Conservation (phyloP, 2,888 invertebrate species). For the Palloptera scutellata region DNA sequence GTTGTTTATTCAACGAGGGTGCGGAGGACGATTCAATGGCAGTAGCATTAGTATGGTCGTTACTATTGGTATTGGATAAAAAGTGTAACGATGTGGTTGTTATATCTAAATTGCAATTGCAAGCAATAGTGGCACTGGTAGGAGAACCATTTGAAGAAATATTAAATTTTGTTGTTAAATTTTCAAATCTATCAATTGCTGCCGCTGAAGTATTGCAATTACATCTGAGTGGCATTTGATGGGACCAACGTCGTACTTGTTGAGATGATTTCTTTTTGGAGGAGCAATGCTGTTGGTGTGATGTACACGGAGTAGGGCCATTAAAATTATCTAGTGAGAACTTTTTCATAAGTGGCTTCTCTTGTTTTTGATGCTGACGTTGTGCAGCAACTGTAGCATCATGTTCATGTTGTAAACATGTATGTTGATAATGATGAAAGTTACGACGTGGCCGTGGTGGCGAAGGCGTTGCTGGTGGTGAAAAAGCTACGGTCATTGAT, state of each 20-base stretch:
- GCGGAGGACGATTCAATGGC: conserved; percentile 29
- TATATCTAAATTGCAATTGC: conserved; percentile 22
- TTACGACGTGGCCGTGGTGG: conserved; percentile 53
- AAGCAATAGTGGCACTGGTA: conserved; percentile 8
- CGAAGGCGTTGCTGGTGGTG: conserved; percentile 58
- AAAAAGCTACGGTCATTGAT: conserved; percentile 54
- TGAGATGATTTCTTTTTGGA: conserved; percentile 25
- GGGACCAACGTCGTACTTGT: conserved; percentile 54
- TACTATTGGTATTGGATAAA: conserved; percentile 41
- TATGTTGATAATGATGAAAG: conserved; percentile 49
- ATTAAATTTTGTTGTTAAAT: background rate
- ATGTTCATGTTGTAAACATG: conserved; percentile 40
- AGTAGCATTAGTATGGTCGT: conserved; percentile 30
- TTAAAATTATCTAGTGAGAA: conserved; percentile 54
- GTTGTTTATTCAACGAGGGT: conserved; percentile 20
- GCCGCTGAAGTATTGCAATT: conserved; percentile 37
- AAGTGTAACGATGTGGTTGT: conserved; percentile 21
- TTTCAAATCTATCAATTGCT: conserved; percentile 1
- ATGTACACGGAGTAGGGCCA: conserved; percentile 24
- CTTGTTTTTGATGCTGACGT: conserved; percentile 32
- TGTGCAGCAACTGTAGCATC: conserved; percentile 2
- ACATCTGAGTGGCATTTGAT: conserved; percentile 53
- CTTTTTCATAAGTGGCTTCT: conserved; percentile 49
- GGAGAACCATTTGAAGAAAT: background rate
- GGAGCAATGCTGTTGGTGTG: conserved; percentile 8